These are phyloP conservation scores for Haliaeetus leucogaster DNA, from an alignment of 2,113 vertebrate genomes.

Conservation along the genomic window DNA sequence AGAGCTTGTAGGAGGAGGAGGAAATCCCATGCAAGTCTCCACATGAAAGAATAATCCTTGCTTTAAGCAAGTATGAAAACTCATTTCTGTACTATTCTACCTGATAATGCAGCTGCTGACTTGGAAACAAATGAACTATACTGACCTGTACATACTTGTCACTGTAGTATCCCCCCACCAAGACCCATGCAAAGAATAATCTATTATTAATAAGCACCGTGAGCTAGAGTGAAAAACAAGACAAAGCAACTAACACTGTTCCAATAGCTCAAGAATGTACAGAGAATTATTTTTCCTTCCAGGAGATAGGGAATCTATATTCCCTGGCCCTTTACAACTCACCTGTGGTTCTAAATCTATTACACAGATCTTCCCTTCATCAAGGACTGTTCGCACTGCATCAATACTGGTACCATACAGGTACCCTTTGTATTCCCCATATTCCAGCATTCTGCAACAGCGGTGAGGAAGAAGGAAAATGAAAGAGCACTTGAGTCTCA, in stretches of 20 bases:
- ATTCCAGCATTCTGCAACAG: constrained; percentile 86
- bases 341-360: constrained; percentile 92
- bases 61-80: neutral
- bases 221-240: neutral
- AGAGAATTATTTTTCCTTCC: neutral
- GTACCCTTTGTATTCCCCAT: constrained; percentile 87
- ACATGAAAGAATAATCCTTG: neutral
- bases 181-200: neutral
- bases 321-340: constrained; percentile 9
- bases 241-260: neutral
- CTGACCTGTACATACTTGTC: neutral
- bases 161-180: neutral
- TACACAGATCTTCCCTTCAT: constrained; percentile 86
- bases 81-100: neutral
- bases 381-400: constrained; percentile 80
- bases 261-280: neutral
- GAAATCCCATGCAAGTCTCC: neutral
- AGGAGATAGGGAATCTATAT: neutral
- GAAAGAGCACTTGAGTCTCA: neutral
- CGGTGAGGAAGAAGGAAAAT: neutral
- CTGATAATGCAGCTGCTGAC: neutral
- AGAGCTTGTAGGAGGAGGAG: neutral
- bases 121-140: neutral
- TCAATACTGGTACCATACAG: constrained; percentile 91
- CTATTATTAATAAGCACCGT: neutral